Evolutionary conservation across 2,888 invertebrate species (phyloP), one percentile per base, ranked within the genome.

Genomic region (Ptilodon capucinus): DNA sequence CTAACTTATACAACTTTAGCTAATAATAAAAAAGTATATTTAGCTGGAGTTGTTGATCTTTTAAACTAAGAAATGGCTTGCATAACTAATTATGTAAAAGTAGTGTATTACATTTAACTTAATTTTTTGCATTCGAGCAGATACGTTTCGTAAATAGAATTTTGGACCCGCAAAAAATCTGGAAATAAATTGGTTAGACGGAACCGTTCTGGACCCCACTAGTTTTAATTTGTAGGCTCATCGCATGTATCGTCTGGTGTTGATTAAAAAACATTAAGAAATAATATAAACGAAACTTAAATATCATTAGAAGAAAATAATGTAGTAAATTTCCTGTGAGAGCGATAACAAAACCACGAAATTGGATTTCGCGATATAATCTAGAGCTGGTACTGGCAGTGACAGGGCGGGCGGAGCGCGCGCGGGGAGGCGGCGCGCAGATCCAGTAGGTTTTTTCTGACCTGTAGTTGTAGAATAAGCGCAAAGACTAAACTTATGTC

Each of bases 311-410:
- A 76, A 70, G 68, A 80, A 76, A 79, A 65, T 63, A 66, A 84
- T 83, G 78, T 82, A 81, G 81, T 79, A 75, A 84, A 85, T 86
- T 85, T 81, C 80, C 83, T 76, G 72, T 64, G 68, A 72, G 68
- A 60, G 74, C 84, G 88, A 90, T 88, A 88, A 86, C 85, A 84
- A 86, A 88, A 87, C 88, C 86, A 82, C 89, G 84, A 88, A 90
- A 91, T 91, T 91, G 90, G 89, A 89, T 91, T 91, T 80, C 69
- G 75, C 84, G 90, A 91, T 91, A 85, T 83, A 86, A 91, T 91
- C 90, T 86, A 68, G 70, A 73, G 72, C 78, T 84, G 84, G 72
- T 74, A 71, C 79, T 84, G 84, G 72, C 72, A 71, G 79, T 84
- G 85, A 85, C 84, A 83, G 76, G 76, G 74, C 67, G 59, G 60